Percentiles rank a stretch among this genome's conserved stretches.
Evolutionary conservation across 2,113 vertebrate species (phyloP).

Genomic region (Oreochromis aureus): DNA sequence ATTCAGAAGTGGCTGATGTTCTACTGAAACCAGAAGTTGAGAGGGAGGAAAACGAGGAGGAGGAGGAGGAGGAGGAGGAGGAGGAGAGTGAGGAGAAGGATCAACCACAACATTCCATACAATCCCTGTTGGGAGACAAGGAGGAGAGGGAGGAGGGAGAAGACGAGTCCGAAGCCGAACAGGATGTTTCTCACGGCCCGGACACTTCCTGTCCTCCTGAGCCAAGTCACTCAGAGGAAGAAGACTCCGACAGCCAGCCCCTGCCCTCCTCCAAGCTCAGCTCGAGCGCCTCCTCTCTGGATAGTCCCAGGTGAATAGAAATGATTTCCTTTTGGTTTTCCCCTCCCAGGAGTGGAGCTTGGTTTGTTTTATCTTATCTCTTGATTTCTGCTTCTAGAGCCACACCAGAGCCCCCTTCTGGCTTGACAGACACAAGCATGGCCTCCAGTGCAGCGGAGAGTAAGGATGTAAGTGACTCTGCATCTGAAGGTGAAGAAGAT

Average conservation of each 20-base stretch:
- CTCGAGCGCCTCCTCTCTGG: slow-evolving; percentile 22
- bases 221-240: slow-evolving; percentile 14
- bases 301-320: slow-evolving; percentile 35
- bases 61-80: not conserved
- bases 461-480: not conserved
- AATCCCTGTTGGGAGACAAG: not conserved
- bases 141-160: slow-evolving; percentile 19
- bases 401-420: slow-evolving; percentile 49
- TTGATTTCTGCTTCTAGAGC: not conserved
- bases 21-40: slow-evolving; percentile 8
- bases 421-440: slow-evolving; percentile 1
- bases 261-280: slow-evolving; percentile 12
- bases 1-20: not conserved
- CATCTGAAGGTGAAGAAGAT: not conserved
- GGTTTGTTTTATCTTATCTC: not conserved
- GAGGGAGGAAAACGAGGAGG: not conserved
- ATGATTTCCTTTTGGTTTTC: not conserved
- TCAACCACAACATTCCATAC: not conserved
- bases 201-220: slow-evolving; percentile 31
- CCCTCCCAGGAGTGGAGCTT: not conserved
- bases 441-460: not conserved
- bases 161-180: not conserved
- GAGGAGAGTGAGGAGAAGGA: not conserved
- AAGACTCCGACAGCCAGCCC: not conserved
- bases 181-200: slow-evolving; percentile 21